Evolutionary conservation across 2,888 invertebrate genomes (phyloP).

Genomic region (Pollenia labialis): DNA sequence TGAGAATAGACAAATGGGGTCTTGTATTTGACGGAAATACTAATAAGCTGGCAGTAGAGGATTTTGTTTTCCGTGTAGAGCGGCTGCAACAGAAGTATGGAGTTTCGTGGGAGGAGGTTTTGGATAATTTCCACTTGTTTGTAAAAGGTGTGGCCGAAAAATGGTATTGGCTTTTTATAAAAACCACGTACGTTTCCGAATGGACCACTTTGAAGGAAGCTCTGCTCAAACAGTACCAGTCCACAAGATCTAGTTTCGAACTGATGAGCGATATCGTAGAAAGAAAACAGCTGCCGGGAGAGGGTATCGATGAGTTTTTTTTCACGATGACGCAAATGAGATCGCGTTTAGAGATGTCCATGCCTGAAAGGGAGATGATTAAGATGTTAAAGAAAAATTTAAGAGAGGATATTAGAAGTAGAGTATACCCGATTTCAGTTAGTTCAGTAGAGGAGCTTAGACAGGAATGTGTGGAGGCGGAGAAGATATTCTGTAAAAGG

Average conservation of each 20-base stretch:
- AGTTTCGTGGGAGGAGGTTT: no score
- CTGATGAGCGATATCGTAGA: background rate
- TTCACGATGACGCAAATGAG: constrained; percentile 16
- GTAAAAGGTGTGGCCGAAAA: no score
- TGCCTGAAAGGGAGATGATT: constrained; percentile 46
- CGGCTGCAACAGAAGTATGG: no score
- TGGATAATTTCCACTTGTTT: no score
- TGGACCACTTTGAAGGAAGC: background rate
- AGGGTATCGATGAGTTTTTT: constrained; percentile 25
- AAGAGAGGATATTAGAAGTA: background rate
- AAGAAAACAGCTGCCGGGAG: constrained; percentile 18
- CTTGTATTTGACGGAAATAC: no score
- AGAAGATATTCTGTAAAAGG: background rate
- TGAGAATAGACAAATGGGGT: no score
- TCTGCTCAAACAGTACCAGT: background rate
- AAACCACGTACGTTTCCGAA: no score
- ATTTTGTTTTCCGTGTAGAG: no score
- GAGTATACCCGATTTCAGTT: constrained; percentile 16
- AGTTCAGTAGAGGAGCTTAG: constrained; percentile 17
- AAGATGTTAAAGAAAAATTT: constrained; percentile 45
- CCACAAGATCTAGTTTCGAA: background rate
- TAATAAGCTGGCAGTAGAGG: no score
- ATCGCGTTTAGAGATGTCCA: background rate
- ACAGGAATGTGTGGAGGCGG: constrained; percentile 30
- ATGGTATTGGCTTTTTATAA: no score